A percentile compares a stretch with the other conserved stretches of the same genome.
phyloP scores from a whole-genome alignment of 2,797 vertebrate genomes.

The Gallirallus australis region DNA sequence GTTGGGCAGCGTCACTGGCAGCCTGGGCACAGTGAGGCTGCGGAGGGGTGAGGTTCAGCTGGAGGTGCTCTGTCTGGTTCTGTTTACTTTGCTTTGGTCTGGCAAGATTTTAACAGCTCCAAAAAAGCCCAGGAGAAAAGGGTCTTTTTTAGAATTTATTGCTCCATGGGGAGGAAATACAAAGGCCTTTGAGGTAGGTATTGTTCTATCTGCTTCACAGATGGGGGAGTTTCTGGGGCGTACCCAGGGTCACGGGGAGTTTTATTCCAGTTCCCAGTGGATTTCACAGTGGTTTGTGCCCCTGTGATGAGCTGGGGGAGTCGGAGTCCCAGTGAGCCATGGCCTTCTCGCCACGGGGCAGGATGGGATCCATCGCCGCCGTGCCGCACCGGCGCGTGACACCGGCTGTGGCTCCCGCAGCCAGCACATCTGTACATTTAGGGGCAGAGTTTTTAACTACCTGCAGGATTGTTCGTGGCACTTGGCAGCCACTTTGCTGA shows the following conservation, averaged over 20 bases:
- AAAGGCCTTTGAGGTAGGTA: slow-evolving; percentile 41
- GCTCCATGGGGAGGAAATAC: not conserved
- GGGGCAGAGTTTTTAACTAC: not conserved
- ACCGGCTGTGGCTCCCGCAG: not conserved
- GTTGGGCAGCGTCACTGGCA: not conserved
- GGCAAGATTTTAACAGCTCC: not conserved
- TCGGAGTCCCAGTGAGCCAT: rapidly evolving
- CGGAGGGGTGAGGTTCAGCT: not conserved
- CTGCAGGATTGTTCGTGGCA: not conserved
- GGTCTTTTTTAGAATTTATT: slow-evolving; percentile 21
- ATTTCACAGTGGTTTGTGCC: not conserved
- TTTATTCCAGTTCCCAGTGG: slow-evolving; percentile 28
- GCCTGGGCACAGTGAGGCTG: rapidly evolving
- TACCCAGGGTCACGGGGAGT: not conserved
- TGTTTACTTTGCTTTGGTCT: not conserved
- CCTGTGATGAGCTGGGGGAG: not conserved
- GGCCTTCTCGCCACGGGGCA: not conserved
- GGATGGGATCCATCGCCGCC: rapidly evolving
- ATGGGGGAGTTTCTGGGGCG: slow-evolving; percentile 21
- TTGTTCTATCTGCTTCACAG: slow-evolving; percentile 54
- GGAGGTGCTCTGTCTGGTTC: not conserved
- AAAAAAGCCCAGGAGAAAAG: not conserved
- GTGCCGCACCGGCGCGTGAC: rapidly evolving
- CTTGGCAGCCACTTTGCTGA: not conserved
- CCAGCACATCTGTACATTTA: not conserved